Base-by-base conservation (phyloP, 2,888 invertebrate genomes). In the Hetaerina titia region DNA sequence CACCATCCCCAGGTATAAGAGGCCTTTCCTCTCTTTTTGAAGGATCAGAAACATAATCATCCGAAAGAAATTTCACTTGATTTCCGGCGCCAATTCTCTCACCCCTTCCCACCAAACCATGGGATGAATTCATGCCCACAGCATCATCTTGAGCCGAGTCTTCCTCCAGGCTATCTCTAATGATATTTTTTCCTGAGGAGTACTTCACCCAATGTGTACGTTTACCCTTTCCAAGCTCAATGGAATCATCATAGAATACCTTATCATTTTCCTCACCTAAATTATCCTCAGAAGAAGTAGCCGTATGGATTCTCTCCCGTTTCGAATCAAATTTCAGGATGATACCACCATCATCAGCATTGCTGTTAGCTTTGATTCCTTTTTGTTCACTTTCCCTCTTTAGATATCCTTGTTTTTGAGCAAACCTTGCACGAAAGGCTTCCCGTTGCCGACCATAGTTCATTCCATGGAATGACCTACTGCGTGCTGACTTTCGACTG, bases 381-480 rank as follows among this genome's bases (percentile, higher is more conserved):
- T 63, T 45, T 31, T 69, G 13, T 56, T 56, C 69, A 4, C 0
- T 22, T 74, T 19, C 92, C 22, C 19, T 19, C n/a, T 9, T 19
- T 19, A 58, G 58, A 58, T 13, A 11, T 22, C 22, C n/a, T 45
- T 56, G 89, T 58, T 89, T 58, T 19, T 58, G 56, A 58, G 57
- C n/a, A n/a, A 57, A 89, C 31, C 58, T 89, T 9, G 56, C 89
- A 45, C 69, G n/a, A n/a, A 56, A 11, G 4, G 19, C 22, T 11
- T 92, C 69, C 13, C 69, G 45, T 2, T 69, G 69, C 5, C 92
- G 69, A 92, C 56, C 69, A n/a, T 92, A 74, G 56, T 69, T 92
- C 17, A 74, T 56, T 69, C 92, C 92, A 64, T 92, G 92, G 56
- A 92, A 92, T n/a, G 92, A 92, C 56, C 92, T 69, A 31, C 92